These are phyloP conservation scores for Apodemus speciosus DNA, from an alignment of 2,113 vertebrate genomes.

Conservation along the genomic window DNA sequence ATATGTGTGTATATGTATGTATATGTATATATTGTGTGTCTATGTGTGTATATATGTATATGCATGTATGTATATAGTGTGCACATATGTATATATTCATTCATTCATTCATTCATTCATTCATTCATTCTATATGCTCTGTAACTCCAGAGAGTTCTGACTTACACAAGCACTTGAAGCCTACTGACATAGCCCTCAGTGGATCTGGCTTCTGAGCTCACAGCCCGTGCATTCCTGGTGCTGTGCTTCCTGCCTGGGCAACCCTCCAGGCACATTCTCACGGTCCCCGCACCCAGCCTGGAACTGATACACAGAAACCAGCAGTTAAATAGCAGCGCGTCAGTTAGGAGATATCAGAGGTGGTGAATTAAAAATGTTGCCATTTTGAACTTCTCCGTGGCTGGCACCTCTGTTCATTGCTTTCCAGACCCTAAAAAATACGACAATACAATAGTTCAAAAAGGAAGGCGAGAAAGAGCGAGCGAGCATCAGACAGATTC, in stretches of 20 bases:
- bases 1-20: not conserved
- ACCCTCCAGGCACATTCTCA: not conserved
- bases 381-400: not conserved
- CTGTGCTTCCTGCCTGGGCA: not conserved
- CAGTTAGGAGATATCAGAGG: not conserved
- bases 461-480: not conserved
- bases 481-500: not conserved
- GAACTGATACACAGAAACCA: not conserved
- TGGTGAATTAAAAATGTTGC: not conserved
- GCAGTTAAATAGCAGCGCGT: not conserved
- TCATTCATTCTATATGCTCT: not conserved
- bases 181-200: not conserved
- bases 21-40: not conserved
- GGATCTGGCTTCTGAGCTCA: no score
- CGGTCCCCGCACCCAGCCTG: not conserved
- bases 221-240: no score
- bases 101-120: not conserved
- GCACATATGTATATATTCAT: no score
- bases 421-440: conserved; percentile 55
- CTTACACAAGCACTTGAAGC: not conserved
- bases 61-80: not conserved
- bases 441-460: not conserved
- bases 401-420: not conserved
- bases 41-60: not conserved
- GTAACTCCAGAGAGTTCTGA: not conserved